A percentile compares a stretch with the other conserved stretches of the same genome.
Evolutionary conservation across 2,113 vertebrate genomes (phyloP).

Genomic region (Bucco capensis): DNA sequence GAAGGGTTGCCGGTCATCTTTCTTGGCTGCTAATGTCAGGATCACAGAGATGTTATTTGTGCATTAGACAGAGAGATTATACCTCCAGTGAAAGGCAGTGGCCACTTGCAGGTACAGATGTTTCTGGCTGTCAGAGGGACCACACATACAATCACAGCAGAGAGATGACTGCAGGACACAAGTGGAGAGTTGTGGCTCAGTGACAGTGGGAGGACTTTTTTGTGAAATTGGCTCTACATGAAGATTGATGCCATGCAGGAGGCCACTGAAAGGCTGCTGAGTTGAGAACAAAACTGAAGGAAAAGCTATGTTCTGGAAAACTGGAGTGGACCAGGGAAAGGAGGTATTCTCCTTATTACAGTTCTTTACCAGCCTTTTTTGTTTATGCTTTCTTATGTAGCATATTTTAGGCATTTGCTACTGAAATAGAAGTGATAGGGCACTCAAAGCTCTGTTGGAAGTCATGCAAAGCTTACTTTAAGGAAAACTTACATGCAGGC

Average conservation of each 20-base stretch:
- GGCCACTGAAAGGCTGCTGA: neutral
- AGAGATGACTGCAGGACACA: too few relatives aligned
- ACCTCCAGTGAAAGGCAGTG: neutral
- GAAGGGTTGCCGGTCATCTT: neutral
- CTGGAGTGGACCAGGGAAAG: neutral
- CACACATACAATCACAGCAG: rapidly evolving
- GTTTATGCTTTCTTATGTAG: neutral
- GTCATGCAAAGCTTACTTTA: neutral
- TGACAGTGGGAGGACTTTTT: neutral
- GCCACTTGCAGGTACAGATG: rapidly evolving
- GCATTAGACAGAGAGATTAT: neutral
- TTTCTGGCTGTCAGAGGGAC: neutral
- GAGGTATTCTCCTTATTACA: neutral
- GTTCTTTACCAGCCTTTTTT: neutral
- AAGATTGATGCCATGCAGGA: neutral
- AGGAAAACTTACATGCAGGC: neutral
- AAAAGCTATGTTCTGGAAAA: neutral
- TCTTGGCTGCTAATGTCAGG: neutral
- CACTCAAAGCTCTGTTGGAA: neutral
- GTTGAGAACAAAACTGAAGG: neutral
- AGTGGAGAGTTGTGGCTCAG: neutral
- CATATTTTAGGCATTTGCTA: neutral
- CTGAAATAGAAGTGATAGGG: neutral
- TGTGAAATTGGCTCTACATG: rapidly evolving
- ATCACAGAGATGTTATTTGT: neutral